Evolutionary conservation across 35 echinoderm and acorn worm genomes (phyloP).

Genomic region (Diadema setosum): DNA sequence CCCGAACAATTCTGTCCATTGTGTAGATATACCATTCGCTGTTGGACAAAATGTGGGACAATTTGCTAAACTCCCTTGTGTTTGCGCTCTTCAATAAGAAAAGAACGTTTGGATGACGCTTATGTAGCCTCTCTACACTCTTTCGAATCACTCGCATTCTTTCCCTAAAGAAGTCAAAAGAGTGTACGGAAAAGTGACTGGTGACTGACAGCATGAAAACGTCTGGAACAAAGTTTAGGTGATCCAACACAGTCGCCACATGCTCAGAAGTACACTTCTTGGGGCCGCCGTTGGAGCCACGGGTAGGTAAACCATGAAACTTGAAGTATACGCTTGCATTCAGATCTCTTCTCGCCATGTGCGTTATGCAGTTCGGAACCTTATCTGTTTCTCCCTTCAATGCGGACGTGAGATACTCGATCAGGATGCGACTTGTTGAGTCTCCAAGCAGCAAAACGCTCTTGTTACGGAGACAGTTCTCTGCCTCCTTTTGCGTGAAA

Average conservation of each 20-base stretch:
- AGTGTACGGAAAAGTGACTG: background rate
- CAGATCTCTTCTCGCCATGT: background rate
- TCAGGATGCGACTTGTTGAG: conserved; percentile 5
- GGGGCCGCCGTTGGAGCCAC: background rate
- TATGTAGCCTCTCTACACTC: background rate
- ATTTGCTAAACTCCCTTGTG: background rate
- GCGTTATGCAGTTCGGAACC: background rate
- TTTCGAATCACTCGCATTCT: background rate
- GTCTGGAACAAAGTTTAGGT: background rate
- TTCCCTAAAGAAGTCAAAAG: background rate
- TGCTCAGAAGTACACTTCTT: background rate
- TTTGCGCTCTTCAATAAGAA: background rate
- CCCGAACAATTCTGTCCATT: background rate
- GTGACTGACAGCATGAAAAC: background rate
- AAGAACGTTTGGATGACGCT: background rate
- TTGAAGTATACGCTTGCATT: conserved; percentile 12
- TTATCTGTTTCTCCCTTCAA: background rate
- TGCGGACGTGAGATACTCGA: background rate
- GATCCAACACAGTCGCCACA: background rate
- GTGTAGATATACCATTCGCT: conserved; percentile 7
- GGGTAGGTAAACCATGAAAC: conserved; percentile 22
- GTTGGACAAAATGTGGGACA: background rate
- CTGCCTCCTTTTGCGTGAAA: background rate
- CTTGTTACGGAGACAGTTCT: conserved; percentile 4
- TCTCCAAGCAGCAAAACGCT: conserved; percentile 9